Evolutionary conservation across 2,888 invertebrate genomes (phyloP).

Genomic region (Lymantria monacha): DNA sequence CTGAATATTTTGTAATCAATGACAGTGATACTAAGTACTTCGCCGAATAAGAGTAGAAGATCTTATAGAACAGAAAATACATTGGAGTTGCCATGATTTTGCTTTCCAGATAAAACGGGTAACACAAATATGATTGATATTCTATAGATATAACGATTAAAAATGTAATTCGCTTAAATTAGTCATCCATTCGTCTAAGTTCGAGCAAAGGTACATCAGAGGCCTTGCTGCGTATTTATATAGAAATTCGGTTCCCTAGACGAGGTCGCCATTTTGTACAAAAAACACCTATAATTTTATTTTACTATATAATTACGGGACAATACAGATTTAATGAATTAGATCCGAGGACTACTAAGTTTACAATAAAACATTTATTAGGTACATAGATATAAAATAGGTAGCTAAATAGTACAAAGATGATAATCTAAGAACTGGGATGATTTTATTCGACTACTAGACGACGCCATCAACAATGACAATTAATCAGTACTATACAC

Average conservation of each 20-base stretch:
- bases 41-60: constrained; percentile 34
- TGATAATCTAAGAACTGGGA: constrained; percentile 64
- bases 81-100: constrained; percentile 25
- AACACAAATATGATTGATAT: constrained; percentile 29
- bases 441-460: constrained; percentile 52
- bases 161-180: constrained; percentile 38
- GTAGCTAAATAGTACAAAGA: constrained; percentile 68
- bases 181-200: constrained; percentile 47
- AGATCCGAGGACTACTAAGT: constrained; percentile 73
- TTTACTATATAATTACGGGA: constrained; percentile 68
- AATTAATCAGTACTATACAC: constrained; percentile 48
- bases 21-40: constrained; percentile 47
- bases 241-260: constrained; percentile 81
- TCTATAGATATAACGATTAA: constrained; percentile 28
- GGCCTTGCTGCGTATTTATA: constrained; percentile 52
- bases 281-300: constrained; percentile 65
- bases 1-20: constrained; percentile 17
- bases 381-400: constrained; percentile 72
- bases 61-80: constrained; percentile 6
- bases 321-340: constrained; percentile 74
- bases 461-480: constrained; percentile 40
- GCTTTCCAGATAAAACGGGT: constrained; percentile 49
- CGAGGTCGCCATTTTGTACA: constrained; percentile 79
- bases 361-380: constrained; percentile 79
- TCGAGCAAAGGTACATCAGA: constrained; percentile 39